phyloP scores from a whole-genome alignment of 2,888 invertebrate species.

The Pterobdella sp. region DNA sequence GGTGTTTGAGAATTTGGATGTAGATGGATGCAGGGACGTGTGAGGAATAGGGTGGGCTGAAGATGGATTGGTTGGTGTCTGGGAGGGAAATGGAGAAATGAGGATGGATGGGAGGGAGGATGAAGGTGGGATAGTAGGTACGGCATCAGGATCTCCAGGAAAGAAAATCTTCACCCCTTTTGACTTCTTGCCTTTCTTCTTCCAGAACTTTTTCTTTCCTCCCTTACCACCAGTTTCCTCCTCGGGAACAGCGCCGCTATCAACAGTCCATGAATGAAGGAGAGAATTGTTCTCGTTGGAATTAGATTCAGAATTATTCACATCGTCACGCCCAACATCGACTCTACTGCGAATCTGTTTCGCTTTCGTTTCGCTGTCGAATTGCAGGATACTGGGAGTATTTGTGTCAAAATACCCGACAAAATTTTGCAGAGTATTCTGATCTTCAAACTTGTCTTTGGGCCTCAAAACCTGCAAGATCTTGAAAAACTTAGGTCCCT shows the following conservation, averaged over 20 bases:
- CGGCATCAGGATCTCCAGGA: background rate
- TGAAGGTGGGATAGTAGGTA: background rate
- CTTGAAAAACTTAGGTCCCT: no score
- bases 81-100: background rate
- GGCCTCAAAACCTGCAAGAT: no score
- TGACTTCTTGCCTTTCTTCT: background rate
- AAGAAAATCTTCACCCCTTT: conserved; percentile 8
- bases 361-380: background rate
- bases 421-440: conserved; percentile 1
- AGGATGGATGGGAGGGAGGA: background rate
- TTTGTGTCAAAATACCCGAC: background rate
- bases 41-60: background rate
- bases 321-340: background rate
- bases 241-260: no score
- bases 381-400: background rate
- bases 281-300: background rate
- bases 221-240: background rate
- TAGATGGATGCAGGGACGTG: background rate
- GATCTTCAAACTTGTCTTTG: background rate
- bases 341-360: background rate
- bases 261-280: background rate
- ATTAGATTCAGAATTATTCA: background rate
- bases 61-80: background rate
- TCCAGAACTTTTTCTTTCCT: conserved; percentile 3
- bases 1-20: background rate